phyloP scores from a whole-genome alignment of 2,113 vertebrate species.

The Toxotes chatareus region DNA sequence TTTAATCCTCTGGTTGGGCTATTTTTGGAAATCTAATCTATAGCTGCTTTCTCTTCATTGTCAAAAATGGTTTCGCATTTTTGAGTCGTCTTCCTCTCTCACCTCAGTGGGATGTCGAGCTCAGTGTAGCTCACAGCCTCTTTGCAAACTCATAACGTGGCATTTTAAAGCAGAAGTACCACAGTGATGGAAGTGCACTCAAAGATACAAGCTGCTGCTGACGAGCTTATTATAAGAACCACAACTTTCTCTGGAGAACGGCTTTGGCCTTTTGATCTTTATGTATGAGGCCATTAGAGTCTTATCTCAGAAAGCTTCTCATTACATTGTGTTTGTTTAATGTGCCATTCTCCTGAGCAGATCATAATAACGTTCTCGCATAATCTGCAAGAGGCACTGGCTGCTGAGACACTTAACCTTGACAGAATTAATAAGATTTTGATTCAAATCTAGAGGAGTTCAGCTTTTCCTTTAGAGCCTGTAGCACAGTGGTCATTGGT shows the following conservation, averaged over 20 bases:
- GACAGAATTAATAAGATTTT: conserved; percentile 9
- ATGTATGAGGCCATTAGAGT: conserved; percentile 21
- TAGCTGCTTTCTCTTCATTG: background rate
- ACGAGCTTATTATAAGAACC: conserved; percentile 27
- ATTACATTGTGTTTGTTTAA: conserved; percentile 31
- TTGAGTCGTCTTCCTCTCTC: background rate
- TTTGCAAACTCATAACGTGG: background rate
- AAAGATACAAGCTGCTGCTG: background rate
- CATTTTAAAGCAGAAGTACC: background rate
- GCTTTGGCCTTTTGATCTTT: conserved; percentile 33
- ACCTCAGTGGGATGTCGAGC: background rate
- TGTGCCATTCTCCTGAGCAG: background rate
- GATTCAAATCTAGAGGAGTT: background rate
- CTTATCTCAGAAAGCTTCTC: conserved; percentile 27
- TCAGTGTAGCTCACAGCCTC: background rate
- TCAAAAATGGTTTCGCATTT: background rate
- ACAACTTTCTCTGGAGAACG: conserved; percentile 16
- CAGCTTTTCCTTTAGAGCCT: background rate
- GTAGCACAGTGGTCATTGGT: background rate
- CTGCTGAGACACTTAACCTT: background rate
- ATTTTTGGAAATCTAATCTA: background rate
- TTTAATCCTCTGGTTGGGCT: background rate
- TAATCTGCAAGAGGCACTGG: background rate
- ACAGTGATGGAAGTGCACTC: background rate
- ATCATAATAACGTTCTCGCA: conserved; percentile 15